Base-by-base conservation (phyloP, 1,140 invertebrate genomes). In the Drosophila guanche region DNA sequence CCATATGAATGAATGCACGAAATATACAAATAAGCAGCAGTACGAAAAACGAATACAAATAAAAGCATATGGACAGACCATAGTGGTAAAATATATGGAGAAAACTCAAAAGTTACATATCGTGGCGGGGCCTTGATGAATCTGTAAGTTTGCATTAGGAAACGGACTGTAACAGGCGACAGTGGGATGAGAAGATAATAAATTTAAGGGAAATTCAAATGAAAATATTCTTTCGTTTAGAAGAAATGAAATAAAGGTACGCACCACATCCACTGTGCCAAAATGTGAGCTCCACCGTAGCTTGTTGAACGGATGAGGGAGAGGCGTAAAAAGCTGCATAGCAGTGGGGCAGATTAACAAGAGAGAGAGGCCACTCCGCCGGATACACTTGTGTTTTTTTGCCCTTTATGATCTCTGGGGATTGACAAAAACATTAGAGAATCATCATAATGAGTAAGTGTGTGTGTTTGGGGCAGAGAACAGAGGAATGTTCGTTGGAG, bases 391-490 rank as follows among this genome's bases (percentile, higher is more conserved):
- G 41, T 62, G 59, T 62, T 46, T 41, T 62, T 20, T 20, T 20
- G 16, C 14, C n/a, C 29, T 33, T 14, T 54, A 47, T 52, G 27
- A 25, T 29, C 50, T 57, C 33, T n/a, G 20, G 37, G 40, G 40
- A 14, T 25, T 14, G 27, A 52, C 63, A 74, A 81, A 73, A 80
- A 80, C 81, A 85, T 85, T 81, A 86, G 81, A 86, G 80, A 86
- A 80, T 85, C 77, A 85, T 86, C 68, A 56, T 71, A 46, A n/a
- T 23, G 55, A 54, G 22, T 55, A 20, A 48, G 59, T 54, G 40
- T 57, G 48, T 52, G 25, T 66, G 55, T 69, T 45, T 70, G 25
- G 45, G 33, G 52, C 12, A 23, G 45, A 23, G 48, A n/a, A 20
- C 16, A 20, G 27, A 59, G 47, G 53, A 20, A 20, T 20, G 16